Evolutionary conservation across 2,113 vertebrate genomes (phyloP).

Genomic region (Oreochromis aureus): DNA sequence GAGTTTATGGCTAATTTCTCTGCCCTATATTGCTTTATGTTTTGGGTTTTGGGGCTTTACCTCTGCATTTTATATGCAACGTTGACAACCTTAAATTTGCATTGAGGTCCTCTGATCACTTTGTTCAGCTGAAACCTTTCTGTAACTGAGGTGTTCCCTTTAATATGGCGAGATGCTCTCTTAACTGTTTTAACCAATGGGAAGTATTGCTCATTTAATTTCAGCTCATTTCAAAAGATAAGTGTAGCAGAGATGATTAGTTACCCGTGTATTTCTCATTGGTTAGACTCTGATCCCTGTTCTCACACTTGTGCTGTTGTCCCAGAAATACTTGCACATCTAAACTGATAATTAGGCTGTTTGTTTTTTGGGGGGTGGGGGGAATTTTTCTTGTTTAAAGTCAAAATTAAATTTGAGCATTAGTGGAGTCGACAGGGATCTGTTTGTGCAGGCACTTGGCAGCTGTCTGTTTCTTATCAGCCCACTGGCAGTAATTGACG

Average conservation of each 20-base stretch:
- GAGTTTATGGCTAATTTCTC: constrained; percentile 12
- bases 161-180: constrained; percentile 59
- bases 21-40: constrained; percentile 28
- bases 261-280: constrained; percentile 21
- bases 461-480: constrained; percentile 60
- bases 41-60: background rate
- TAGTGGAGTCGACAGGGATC: constrained; percentile 44
- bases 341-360: constrained; percentile 28
- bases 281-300: constrained; percentile 45
- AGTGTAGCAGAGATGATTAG: background rate
- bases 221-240: background rate
- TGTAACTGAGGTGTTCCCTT: constrained; percentile 12
- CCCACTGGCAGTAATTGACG: background rate
- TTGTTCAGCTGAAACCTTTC: background rate
- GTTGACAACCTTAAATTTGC: background rate
- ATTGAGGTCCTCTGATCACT: background rate
- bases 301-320: constrained; percentile 25
- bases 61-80: background rate
- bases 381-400: background rate
- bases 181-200: constrained; percentile 36
- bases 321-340: background rate
- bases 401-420: background rate
- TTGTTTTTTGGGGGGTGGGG: background rate
- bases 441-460: constrained; percentile 58
- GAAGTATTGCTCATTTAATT: constrained; percentile 25